Evolutionary conservation across 2,888 invertebrate species (phyloP), one percentile per base, ranked within the genome.

Genomic region (Coelinius sp.): DNA sequence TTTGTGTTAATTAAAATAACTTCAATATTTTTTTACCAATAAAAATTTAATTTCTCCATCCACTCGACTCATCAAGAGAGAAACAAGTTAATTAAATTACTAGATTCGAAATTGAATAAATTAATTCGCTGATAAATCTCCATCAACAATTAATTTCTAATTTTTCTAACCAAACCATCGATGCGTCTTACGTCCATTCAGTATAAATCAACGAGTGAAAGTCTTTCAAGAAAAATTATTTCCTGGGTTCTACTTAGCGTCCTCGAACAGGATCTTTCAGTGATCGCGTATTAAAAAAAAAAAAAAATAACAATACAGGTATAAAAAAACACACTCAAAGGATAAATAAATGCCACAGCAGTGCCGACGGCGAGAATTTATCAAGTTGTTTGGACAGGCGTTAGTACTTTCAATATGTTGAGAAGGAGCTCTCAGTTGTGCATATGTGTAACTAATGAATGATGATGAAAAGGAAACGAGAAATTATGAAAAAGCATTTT

Each of bases 211-310:
- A 20, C 20, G 20, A 59, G 59, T 59, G 59, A 59, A 59, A 59
- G 59, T 59, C 31, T 46, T 25, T 7, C 10, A 46, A 69, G 49
- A 69, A 69, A 69, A 69, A 69, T 69, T n/a, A 68, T 68, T 68
- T 68, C 31, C 63, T 69, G 56, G 49, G 69, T 69, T 69, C 62
- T 69, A 63, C 69, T 68, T 68, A 68, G 24, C 24, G 41, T 68
- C 24, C 59, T 63, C 49, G 17, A 69, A 62, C 69, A 62, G 63
- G 46, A 69, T 69, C 59, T 44, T 69, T 31, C 17, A 20, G 49
- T 12, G 63, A 41, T 63, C 24, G 22, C 17, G 24, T 41, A 63
- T 63, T 63, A 22, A 31, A 63, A 7, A 25, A 27, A 56, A 4
- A 22, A 67, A 38, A 22, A 44, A 56, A 56, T 27, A 59, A 38